Evolutionary conservation across 2,797 vertebrate genomes (phyloP), one percentile per base, ranked within the genome.

Genomic region (Triplophysa bombifrons): DNA sequence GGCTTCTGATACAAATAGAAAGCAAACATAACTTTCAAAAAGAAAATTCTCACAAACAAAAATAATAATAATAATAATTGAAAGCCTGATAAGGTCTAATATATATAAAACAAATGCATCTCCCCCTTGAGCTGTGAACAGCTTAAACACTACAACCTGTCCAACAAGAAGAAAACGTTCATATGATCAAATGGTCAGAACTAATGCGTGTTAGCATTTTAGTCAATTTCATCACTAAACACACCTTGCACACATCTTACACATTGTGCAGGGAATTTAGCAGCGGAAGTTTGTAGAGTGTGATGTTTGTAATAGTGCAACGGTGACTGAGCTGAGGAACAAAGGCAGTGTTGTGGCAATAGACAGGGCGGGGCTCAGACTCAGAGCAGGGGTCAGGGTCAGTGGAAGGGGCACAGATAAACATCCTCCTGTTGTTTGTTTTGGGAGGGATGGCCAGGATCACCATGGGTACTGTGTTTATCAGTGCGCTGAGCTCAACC

Each of bases 401-500:
- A 86, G 53, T 81, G 66, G 73, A 79, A 74, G 81, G 83, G 83
- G 82, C 89, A 90, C 85, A 90, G 90, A 93, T 93, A 93, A 93
- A 90, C 84, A 80, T 89, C 89, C 90, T 91, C 89, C 89, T 87
- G 88, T 88, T 91, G 91, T 86, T 86, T 90, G 86, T 87, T 87
- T 86, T 88, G 90, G 87, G 88, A 92, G 90, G 89, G 89, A 90
- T 87, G 90, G 90, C 87, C 86, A 86, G 86, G 86, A 87, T 87
- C 76, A 83, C 88, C 90, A 89, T 92, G 90, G 91, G 89, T 87
- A 89, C 86, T 88, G 87, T 87, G 86, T 92, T 90, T 91, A 90
- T 89, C 92, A 93, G 89, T 90, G 89, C 91, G 91, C 92, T 90
- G 87, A 90, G 92, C 88, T 83, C 78, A 90, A 88, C 86, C 87